These are phyloP conservation scores for Rotaria socialis DNA, from an alignment of 2,888 invertebrate species.

Conservation along the genomic window DNA sequence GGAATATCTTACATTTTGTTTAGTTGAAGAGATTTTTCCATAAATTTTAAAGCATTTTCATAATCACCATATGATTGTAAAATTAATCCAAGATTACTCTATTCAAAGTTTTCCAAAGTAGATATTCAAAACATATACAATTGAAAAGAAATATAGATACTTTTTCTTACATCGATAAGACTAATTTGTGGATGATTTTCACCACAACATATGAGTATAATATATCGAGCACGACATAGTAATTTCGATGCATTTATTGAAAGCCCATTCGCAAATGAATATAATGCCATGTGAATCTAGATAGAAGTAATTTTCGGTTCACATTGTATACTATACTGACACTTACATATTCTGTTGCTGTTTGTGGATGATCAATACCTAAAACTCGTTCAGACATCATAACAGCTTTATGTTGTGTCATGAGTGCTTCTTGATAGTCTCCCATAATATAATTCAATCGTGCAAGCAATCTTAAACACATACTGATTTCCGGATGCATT, in stretches of 20 bases:
- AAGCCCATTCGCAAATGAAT: conserved; percentile 95
- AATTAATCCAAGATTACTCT: conserved; percentile 90
- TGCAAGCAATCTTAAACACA: conserved; percentile 75
- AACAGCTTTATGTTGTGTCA: conserved; percentile 94
- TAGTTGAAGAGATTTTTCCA: conserved; percentile 82
- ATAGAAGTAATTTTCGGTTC: neutral
- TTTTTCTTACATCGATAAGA: conserved; percentile 69
- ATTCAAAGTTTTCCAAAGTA: neutral
- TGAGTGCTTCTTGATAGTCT: conserved; percentile 81
- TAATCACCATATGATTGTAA: conserved; percentile 95
- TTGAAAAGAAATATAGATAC: too few species aligned
- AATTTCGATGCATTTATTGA: conserved; percentile 87
- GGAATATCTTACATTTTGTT: conserved; percentile 69
- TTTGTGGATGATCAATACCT: conserved; percentile 77
- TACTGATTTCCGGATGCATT: conserved; percentile 96
- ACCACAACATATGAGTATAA: conserved; percentile 84
- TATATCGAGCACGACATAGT: conserved; percentile 88
- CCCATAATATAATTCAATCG: conserved; percentile 93
- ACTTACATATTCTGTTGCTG: conserved; percentile 78
- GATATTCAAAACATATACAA: neutral
- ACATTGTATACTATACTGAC: neutral
- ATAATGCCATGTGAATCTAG: conserved; percentile 77
- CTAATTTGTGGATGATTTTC: conserved; percentile 98
- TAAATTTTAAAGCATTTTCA: conserved; percentile 84
- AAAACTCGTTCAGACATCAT: conserved; percentile 96